Base-by-base conservation (phyloP, 1,140 invertebrate species). In the Dendroctonus ponderosae region DNA sequence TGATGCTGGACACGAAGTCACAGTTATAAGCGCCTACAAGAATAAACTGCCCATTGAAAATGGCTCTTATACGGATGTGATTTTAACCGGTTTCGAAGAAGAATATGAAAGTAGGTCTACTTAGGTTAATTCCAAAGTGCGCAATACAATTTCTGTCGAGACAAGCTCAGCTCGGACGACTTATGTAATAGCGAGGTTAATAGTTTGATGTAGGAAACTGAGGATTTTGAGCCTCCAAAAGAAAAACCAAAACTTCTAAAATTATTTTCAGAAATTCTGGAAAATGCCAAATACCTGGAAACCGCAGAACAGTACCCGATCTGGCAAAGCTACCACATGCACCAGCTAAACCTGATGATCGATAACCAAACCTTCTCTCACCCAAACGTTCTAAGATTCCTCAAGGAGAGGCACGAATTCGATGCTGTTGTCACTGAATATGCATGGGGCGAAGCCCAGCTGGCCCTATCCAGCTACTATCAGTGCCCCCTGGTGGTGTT, bases 1-100 rank as follows among this genome's bases (percentile, higher is more conserved):
- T 0, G 80, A 78, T 63, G 81, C 84, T 5, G 88, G 88, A 37
- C 87, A 91, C 70, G 80, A 88, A 6, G 65, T 92, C 6, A 90
- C 88, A 0, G 83, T 90, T 8, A 77, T 91, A 7, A 88, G 84
- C 38, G 82, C 85, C 67, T 87, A 86, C 53, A 80, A 51, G 81
- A 69, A 75, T 79, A 59, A 72, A 77, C 11, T 77, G 82, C 48
- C 76, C 79, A 2, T 72, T 82, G 46, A 67, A 37, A 72, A 68
- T 53, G 68, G 68, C 4, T 66, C 40, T 44, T 69, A 65, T 41
- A 66, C 39, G 5, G 61, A 71, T 0, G 51, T 72, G 14, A 5
- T 67, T 14, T 54, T 72, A 5, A 60, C 44, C 14, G 62, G 62
- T 11, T 44, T 58, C 39, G n/a, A 9, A 9, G 60, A 68, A 9